Evolutionary conservation across 1,140 invertebrate species (phyloP).

Genomic region (Saccostrea cuccullata): DNA sequence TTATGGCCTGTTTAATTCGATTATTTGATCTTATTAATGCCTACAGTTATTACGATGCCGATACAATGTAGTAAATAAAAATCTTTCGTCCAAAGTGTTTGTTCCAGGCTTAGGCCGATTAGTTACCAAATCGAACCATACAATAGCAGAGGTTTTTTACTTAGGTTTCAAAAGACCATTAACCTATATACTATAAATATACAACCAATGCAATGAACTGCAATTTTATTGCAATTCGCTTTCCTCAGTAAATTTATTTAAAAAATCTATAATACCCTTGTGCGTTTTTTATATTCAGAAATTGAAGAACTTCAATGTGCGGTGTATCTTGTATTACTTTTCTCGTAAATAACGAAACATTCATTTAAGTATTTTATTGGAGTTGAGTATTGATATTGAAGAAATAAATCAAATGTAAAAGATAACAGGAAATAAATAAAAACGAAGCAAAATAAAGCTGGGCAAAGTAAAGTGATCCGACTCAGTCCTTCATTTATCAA

Average conservation of each 20-base stretch:
- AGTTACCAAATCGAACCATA: background rate
- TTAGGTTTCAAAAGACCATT: background rate
- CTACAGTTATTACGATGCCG: background rate
- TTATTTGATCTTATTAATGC: background rate
- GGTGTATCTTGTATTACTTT: too few species aligned
- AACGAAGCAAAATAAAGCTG: background rate
- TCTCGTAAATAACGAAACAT: too few species aligned
- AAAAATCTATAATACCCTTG: background rate
- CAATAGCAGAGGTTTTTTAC: background rate
- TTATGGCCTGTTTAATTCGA: background rate
- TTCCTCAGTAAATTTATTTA: slow-evolving; percentile 6
- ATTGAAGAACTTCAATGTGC: background rate
- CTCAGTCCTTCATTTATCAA: too few species aligned
- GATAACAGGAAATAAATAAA: background rate
- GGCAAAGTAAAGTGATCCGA: background rate
- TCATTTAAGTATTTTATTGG: too few species aligned
- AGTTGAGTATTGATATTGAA: background rate
- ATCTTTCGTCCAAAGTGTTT: slow-evolving; percentile 6
- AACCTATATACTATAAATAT: background rate
- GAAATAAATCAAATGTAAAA: background rate
- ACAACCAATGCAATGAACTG: slow-evolving; percentile 18
- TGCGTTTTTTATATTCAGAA: background rate
- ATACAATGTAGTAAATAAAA: background rate
- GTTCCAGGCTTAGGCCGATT: background rate
- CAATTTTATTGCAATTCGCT: background rate